A percentile compares a stretch with the other conserved stretches of the same genome.
Conservation (phyloP, 2,888 invertebrate genomes). For the Escarpia spicata region DNA sequence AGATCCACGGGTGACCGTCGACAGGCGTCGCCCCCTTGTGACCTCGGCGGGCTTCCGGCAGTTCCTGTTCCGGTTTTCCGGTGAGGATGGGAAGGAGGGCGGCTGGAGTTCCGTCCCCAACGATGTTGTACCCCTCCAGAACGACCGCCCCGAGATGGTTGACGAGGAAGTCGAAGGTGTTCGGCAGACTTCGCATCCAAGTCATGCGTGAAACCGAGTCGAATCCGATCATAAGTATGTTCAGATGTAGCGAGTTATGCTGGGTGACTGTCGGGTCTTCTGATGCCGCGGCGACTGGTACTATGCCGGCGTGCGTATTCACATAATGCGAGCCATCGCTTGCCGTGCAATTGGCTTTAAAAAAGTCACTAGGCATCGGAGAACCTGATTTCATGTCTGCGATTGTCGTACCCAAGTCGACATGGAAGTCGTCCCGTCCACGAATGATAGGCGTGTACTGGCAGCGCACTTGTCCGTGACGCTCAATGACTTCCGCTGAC, state of each 20-base stretch:
- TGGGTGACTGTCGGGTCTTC: constrained; percentile 44
- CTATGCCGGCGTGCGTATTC: not conserved
- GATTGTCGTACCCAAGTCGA: not conserved
- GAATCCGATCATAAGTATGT: constrained; percentile 86
- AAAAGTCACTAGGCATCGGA: not conserved
- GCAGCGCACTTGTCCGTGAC: not conserved
- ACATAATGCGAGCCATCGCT: not conserved
- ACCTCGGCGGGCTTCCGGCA: constrained; percentile 70
- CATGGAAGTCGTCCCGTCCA: not conserved
- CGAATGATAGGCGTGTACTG: not conserved
- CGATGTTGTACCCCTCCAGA: constrained; percentile 39
- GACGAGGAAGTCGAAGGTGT: constrained; percentile 52
- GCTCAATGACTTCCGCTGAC: not conserved
- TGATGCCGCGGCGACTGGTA: not conserved
- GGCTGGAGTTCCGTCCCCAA: constrained; percentile 35
- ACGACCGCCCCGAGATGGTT: constrained; percentile 47
- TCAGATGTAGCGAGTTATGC: constrained; percentile 62
- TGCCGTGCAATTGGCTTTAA: not conserved
- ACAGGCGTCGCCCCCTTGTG: constrained; percentile 62
- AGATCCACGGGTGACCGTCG: constrained; percentile 85
- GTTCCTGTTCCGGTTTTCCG: constrained; percentile 31
- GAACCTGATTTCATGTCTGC: not conserved
- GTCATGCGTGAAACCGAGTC: constrained; percentile 85
- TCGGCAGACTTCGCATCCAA: constrained; percentile 56
- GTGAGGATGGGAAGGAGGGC: constrained; percentile 35